These are phyloP conservation scores for Schmidtea mediterranea DNA, from an alignment of 1,140 invertebrate genomes.

Conservation along the genomic window DNA sequence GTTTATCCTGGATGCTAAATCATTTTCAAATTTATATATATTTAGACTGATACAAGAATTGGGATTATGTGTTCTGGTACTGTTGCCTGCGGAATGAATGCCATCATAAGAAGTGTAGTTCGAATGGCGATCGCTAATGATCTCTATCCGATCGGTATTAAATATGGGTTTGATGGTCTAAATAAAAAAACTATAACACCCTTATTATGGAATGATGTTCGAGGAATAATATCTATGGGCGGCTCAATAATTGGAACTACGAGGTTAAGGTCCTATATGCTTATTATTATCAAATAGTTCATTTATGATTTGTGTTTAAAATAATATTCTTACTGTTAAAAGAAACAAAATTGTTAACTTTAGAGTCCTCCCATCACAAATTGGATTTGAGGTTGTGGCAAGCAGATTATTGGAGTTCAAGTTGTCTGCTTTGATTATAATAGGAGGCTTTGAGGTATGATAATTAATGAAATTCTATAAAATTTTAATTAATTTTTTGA, in stretches of 20 bases:
- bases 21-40: too few relatives aligned
- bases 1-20: too few relatives aligned
- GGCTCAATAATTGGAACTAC: slow-evolving; percentile 85
- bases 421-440: slow-evolving; percentile 67
- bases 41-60: too few relatives aligned
- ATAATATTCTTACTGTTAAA: too few relatives aligned
- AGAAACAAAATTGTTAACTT: slow-evolving; percentile 1
- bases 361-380: slow-evolving; percentile 45
- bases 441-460: slow-evolving; percentile 85
- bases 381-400: slow-evolving; percentile 42
- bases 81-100: slow-evolving; percentile 79
- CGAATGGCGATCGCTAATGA: slow-evolving; percentile 62
- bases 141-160: slow-evolving; percentile 64
- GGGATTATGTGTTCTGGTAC: too few relatives aligned
- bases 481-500: too few relatives aligned
- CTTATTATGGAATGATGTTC: too few relatives aligned
- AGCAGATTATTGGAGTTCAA: slow-evolving; percentile 53
- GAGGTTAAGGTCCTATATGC: slow-evolving; percentile 29
- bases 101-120: slow-evolving; percentile 81
- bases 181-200: slow-evolving; percentile 48
- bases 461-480: too few relatives aligned
- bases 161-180: slow-evolving; percentile 78
- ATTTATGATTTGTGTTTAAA: too few relatives aligned
- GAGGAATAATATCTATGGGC: slow-evolving; percentile 33
- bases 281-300: background rate